Base-by-base conservation (phyloP, 2,797 vertebrate genomes). In the Enteromius anoplus region DNA sequence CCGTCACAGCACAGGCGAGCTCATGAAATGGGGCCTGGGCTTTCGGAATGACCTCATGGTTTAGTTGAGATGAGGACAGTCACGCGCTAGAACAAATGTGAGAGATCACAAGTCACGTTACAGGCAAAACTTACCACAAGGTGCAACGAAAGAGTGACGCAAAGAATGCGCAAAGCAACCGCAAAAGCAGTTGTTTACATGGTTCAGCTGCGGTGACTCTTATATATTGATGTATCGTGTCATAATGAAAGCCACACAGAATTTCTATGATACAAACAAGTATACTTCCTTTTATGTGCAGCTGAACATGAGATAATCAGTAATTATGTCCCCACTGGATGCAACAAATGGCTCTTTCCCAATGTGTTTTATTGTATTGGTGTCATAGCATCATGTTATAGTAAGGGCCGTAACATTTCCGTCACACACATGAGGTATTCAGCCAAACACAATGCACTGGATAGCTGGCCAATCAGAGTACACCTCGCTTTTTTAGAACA, bases 21-120 rank as follows among this genome's bases (percentile, higher is more conserved):
- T 99, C 97, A 99, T 97, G 90, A 99, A 98, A 19, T 97, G 97
- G 0, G 97, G 96, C 4, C 97, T 92, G 0, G 96, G 97, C 42
- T 95, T 93, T 42, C 96, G 93, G 90, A 97, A 96, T 0, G 98
- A 98, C 89, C 98, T 97, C 98, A 98, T 98, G 89, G 49, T 89
- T 86, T 82, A 85, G 72, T 26, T n/a, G 58, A 62, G 78, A 84
- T 2, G 72, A 65, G 82, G 37, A 21, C 42, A 66, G 73, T 21
- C 58, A 84, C 49, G 68, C 80, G 71, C 72, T 58, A 64, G 26
- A 34, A 62, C 73, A 68, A 81, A 47, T 34, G 23, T 29, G 45
- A 65, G 58, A 78, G 19, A 47, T 3, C 32, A 88, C 4, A 83
- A 45, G 47, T 78, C 49, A 47, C 4, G 70, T n/a, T 49, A 75